phyloP scores from a whole-genome alignment of 2,113 vertebrate species.

The Etia nguti region DNA sequence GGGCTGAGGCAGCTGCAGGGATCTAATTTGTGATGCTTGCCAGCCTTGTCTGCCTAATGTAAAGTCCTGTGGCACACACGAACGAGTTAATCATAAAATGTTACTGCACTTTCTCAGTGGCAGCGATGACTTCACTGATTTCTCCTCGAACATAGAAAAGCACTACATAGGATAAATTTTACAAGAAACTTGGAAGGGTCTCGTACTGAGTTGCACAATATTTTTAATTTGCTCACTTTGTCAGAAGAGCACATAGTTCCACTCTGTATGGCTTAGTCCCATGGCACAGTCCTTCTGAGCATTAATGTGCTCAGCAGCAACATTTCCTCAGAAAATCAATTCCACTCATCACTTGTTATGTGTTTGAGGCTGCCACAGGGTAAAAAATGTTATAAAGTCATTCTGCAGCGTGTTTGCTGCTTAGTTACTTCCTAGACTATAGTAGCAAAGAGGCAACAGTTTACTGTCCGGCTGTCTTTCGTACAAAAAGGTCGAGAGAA shows the following conservation, averaged over 20 bases:
- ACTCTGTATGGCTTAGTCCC: background rate
- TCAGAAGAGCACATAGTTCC: background rate
- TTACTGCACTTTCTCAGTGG: background rate
- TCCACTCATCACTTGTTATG: slow-evolving; percentile 37
- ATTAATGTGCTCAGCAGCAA: slow-evolving; percentile 24
- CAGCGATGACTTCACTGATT: background rate
- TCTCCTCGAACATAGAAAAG: background rate
- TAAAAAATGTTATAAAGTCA: slow-evolving; percentile 13
- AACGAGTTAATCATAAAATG: slow-evolving; percentile 18
- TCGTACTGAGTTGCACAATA: background rate
- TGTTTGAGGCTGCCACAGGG: slow-evolving; percentile 24
- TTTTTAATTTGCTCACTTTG: background rate
- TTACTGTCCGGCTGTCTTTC: background rate
- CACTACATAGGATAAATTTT: background rate
- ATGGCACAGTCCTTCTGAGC: background rate
- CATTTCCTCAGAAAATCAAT: slow-evolving; percentile 50
- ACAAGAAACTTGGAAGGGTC: background rate
- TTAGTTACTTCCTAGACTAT: background rate
- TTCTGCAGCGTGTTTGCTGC: background rate
- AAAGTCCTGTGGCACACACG: background rate
- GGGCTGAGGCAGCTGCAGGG: background rate
- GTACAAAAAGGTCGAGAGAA: background rate
- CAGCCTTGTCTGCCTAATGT: background rate
- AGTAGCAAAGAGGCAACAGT: background rate
- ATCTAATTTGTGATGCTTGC: background rate